Evolutionary conservation across 2,113 vertebrate species (phyloP), one percentile per base, ranked within the genome.

Genomic region (Coptodon rendalli): DNA sequence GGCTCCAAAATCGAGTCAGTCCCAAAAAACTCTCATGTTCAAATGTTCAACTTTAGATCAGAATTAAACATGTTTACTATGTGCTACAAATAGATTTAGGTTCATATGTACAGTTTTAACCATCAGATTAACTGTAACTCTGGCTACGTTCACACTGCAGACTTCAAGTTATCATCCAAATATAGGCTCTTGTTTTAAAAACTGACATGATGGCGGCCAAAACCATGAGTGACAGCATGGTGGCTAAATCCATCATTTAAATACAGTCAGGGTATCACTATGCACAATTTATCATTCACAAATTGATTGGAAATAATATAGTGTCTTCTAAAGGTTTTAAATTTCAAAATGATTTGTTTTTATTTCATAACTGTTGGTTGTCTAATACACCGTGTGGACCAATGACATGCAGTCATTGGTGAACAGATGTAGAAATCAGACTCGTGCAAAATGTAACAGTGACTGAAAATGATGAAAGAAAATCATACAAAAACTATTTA

Each of bases 401-500:
- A 52, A n/a, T 52, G 52, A 6, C 9, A 36, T 34, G 31, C 0
- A 63, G n/a, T n/a, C 31, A 63, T 36, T 36, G 29, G 9, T 38
- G 17, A 66, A 66, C 0, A 66, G 0, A 12, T 38, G 10, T 1
- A 36, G 61, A 66, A 38, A 63, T 16, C 27, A 16, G 17, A 22
- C 9, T 22, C 3, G 57, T 36, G 11, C 19, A 22, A 19, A 7
- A 66, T 66, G 19, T 38, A 3, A 66, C 61, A 66, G 31, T 71
- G 7, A 40, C 5, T 14, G 11, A 71, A 22, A 71, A 38, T 38
- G 4, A 68, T 68, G 34, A 40, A 22, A 40, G 11, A 22, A 38
- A 22, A 22, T 38, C 11, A 9, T 6, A 40, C 0, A 38, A 8
- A 68, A 68, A 2, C 0, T 0, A n/a, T 40, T 68, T 8, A 38